Conservation (phyloP, 2,113 vertebrate genomes). For the Nothoprocta pentlandii region DNA sequence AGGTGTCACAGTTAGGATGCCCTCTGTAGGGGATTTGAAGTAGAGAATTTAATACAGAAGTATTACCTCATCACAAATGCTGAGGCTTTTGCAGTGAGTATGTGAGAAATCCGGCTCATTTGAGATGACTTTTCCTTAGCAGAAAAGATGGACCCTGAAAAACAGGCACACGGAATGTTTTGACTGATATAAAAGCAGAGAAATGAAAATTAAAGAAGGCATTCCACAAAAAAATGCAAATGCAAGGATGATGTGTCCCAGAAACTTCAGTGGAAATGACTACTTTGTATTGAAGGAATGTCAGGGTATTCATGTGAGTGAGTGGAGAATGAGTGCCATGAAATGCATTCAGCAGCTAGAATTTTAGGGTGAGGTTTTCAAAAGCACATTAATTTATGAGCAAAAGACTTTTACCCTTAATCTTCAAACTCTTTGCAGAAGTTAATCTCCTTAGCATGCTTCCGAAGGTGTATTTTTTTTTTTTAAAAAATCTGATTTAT, state of each 20-base stretch:
- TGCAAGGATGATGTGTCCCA: neutral
- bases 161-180: neutral
- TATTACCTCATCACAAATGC: neutral
- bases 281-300: neutral
- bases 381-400: conserved; percentile 27
- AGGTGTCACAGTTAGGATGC: neutral
- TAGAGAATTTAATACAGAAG: neutral
- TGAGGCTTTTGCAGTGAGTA: neutral
- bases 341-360: neutral
- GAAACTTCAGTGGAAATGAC: neutral
- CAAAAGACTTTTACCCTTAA: conserved; percentile 6
- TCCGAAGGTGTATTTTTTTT: neutral
- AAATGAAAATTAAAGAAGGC: neutral
- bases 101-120: neutral
- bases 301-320: neutral
- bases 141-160: neutral
- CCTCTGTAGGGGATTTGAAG: neutral
- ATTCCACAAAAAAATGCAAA: neutral
- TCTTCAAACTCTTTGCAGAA: conserved; percentile 11
- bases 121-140: neutral
- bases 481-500: neutral
- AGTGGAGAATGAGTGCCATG: neutral
- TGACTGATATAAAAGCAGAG: neutral
- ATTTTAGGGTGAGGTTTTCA: neutral
- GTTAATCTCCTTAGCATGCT: neutral